Evolutionary conservation across 2,113 vertebrate species (phyloP).

Genomic region (Chiloscyllium plagiosum): DNA sequence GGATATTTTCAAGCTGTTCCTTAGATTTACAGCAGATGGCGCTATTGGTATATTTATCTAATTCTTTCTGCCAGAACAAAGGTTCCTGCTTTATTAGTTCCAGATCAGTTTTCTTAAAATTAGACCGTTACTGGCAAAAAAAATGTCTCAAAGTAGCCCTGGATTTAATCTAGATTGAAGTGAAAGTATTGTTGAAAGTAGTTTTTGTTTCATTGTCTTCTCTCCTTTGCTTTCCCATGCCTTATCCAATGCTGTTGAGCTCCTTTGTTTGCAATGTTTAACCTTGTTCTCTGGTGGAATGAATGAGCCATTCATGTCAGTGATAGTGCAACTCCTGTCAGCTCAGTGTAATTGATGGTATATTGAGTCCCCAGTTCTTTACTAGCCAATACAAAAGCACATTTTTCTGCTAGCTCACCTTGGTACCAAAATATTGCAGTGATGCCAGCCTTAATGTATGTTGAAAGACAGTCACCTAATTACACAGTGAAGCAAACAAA

Average conservation of each 20-base stretch:
- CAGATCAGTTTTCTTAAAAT: slow-evolving; percentile 11
- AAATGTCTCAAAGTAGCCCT: not conserved
- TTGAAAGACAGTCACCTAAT: slow-evolving; percentile 74
- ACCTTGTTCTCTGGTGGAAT: slow-evolving; percentile 32
- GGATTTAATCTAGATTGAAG: slow-evolving; percentile 10
- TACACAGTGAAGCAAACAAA: slow-evolving; percentile 76
- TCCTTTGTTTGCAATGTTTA: slow-evolving; percentile 32
- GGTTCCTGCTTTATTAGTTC: not conserved
- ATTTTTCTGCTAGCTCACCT: slow-evolving; percentile 15
- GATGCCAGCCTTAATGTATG: slow-evolving; percentile 54
- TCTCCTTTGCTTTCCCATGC: not conserved
- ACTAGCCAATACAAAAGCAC: slow-evolving; percentile 5
- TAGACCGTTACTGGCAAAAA: slow-evolving; percentile 1
- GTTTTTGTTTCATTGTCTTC: not conserved
- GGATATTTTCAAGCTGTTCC: not conserved
- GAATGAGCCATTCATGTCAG: slow-evolving; percentile 29
- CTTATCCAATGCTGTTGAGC: slow-evolving; percentile 20
- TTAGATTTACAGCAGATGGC: slow-evolving; percentile 9
- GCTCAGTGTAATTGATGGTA: slow-evolving; percentile 30
- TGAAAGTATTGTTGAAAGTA: not conserved
- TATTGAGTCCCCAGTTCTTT: slow-evolving; percentile 11
- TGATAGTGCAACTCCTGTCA: slow-evolving; percentile 22
- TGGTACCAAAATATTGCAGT: slow-evolving; percentile 13
- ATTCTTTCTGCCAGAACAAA: not conserved
- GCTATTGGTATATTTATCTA: not conserved